Base-by-base conservation (phyloP, 2,797 vertebrate genomes). In the Lycodopsis pacificus region DNA sequence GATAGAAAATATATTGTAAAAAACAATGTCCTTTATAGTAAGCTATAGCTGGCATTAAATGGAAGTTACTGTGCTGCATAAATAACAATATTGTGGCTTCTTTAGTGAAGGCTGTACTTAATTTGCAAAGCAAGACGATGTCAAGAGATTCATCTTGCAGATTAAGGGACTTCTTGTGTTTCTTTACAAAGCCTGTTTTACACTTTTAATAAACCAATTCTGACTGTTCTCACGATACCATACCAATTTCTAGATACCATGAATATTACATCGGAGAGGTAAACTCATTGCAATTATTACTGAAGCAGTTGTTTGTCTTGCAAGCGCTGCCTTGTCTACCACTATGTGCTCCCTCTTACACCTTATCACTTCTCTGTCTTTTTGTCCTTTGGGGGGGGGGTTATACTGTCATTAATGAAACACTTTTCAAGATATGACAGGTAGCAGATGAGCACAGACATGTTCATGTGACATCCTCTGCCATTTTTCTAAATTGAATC, bases 121-220 rank as follows among this genome's bases (percentile, higher is more conserved):
- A 20, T 75, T 44, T 30, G 53, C 7, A 61, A 75, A 59, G 9
- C 42, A 51, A 69, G 30, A 48, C 8, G 1, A 11, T 57, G 19
- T 62, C 63, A 44, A 40, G 54, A 19, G 15, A 65, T 36, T 64
- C 27, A 56, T 42, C 46, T 14, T 71, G 30, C 12, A 54, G 36
- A 67, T 49, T 19, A 42, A 22, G 44, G 42, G 10, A 63, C 9
- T 30, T 65, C 9, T 65, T n/a, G 6, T 64, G 59, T 54, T 56
- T 54, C 1, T 42, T 54, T 61, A 15, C 34, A 63, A 71, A 30
- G 44, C 32, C 22, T 65, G n/a, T 53, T 67, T 68, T 48, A 9
- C 1, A 10, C 42, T 73, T 80, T 66, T 6, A 66, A 65, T 76
- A 54, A 76, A 57, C 25, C 10, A 67, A 22, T 20, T 9, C 42